Evolutionary conservation across 2,888 invertebrate species (phyloP).

Genomic region (Sinelater perroti): DNA sequence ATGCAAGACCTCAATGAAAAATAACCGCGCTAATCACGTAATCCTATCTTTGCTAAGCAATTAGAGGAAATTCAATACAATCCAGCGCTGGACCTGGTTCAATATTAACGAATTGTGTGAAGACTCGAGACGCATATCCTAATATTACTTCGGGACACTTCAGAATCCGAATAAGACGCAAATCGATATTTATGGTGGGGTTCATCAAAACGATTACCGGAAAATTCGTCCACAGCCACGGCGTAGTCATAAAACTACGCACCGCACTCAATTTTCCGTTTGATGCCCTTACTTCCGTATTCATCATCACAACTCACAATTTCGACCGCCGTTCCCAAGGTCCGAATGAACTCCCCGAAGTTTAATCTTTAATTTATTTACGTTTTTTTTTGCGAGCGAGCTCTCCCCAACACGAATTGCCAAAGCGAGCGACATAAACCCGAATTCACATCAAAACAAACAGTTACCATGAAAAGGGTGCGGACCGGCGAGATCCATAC

Average conservation of each 20-base stretch:
- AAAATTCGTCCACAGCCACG: constrained; percentile 14
- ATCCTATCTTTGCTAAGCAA: neutral
- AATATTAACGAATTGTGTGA: constrained; percentile 8
- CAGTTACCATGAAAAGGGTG: constrained; percentile 40
- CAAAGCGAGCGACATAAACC: neutral
- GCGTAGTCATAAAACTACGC: no score
- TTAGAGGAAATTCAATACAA: neutral
- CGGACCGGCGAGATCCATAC: constrained; percentile 39
- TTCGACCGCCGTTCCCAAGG: neutral
- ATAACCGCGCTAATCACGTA: no score
- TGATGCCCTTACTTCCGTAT: neutral
- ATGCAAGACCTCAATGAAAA: no score
- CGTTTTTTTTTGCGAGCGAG: no score
- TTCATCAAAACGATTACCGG: constrained; percentile 35
- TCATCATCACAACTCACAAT: no score
- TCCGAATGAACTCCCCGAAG: no score
- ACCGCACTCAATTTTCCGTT: no score
- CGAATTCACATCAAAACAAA: constrained; percentile 18
- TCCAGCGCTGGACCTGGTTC: constrained; percentile 5
- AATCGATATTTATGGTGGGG: constrained; percentile 46
- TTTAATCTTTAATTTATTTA: no score
- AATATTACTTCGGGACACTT: constrained; percentile 15
- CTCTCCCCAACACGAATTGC: neutral
- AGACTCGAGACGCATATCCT: constrained; percentile 6
- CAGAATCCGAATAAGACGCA: constrained; percentile 40